A percentile compares a stretch with the other conserved stretches of the same genome.
Evolutionary conservation across 2,113 vertebrate species (phyloP).

Genomic region (Rostratula benghalensis): DNA sequence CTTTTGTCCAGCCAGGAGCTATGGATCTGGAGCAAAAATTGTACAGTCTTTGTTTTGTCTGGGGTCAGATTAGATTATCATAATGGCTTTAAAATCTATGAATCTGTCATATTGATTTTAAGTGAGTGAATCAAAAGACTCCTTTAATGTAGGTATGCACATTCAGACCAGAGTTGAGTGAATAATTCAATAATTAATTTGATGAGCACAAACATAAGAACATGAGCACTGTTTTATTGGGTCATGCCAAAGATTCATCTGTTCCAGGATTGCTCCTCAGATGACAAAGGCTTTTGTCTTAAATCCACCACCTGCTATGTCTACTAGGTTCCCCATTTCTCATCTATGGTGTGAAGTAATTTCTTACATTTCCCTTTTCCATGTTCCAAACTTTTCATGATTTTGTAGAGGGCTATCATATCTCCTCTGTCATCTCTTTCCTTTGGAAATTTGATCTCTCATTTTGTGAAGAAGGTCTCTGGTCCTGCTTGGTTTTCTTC

Average conservation of each 20-base stretch:
- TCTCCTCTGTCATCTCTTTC: not conserved
- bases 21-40: not conserved
- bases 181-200: conserved; percentile 50
- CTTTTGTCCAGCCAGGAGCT: conserved; percentile 33
- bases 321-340: not conserved
- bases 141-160: conserved; percentile 27
- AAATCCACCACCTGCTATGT: conserved; percentile 9
- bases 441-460: not conserved
- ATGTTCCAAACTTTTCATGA: not conserved
- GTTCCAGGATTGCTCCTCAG: not conserved
- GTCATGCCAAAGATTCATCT: conserved; percentile 29
- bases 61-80: conserved; percentile 50
- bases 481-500: not conserved
- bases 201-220: conserved; percentile 21
- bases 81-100: conserved; percentile 54
- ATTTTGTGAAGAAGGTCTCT: not conserved
- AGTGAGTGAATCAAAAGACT: conserved; percentile 31
- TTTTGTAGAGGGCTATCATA: not conserved
- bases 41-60: conserved; percentile 52
- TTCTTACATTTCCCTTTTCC: not conserved
- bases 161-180: conserved; percentile 22
- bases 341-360: not conserved
- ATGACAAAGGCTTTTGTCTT: conserved; percentile 8
- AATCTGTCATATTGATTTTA: conserved; percentile 60
- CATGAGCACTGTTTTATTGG: not conserved